These are phyloP conservation scores for Ictalurus furcatus DNA, from an alignment of 2,113 vertebrate species.

Conservation along the genomic window DNA sequence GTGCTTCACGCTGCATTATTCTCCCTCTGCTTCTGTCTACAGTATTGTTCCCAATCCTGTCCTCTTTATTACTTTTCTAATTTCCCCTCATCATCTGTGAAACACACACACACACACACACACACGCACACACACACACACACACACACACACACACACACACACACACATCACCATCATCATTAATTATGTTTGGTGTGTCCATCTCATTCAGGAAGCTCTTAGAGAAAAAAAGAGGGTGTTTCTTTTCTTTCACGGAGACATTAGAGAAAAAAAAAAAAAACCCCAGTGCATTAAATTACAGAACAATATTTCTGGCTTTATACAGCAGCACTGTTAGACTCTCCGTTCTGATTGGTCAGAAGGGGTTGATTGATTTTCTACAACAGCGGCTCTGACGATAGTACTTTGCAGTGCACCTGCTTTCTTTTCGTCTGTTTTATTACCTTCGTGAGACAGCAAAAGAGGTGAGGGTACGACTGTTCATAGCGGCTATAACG, in stretches of 20 bases:
- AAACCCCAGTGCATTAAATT: neutral
- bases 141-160: neutral
- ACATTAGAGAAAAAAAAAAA: neutral
- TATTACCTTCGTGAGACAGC: too few species aligned
- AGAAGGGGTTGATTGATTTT: neutral
- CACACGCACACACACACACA: neutral
- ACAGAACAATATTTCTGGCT: neutral
- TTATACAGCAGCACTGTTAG: neutral
- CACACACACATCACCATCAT: neutral
- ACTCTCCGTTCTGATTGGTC: neutral
- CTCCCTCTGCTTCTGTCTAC: neutral
- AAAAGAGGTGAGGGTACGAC: neutral
- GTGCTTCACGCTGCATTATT: constrained; percentile 5
- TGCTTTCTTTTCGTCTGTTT: neutral
- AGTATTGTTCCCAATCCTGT: neutral
- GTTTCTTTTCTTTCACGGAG: neutral
- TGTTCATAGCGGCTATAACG: neutral
- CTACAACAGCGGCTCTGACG: neutral
- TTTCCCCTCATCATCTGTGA: neutral
- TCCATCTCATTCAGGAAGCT: constrained; percentile 14
- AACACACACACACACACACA: neutral
- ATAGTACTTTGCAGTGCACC: neutral
- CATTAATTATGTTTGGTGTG: constrained; percentile 6
- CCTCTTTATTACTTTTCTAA: constrained; percentile 7
- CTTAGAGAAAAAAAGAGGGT: neutral